Evolutionary conservation across 2,888 invertebrate species (phyloP).

Genomic region (Mechanitis messenoides): DNA sequence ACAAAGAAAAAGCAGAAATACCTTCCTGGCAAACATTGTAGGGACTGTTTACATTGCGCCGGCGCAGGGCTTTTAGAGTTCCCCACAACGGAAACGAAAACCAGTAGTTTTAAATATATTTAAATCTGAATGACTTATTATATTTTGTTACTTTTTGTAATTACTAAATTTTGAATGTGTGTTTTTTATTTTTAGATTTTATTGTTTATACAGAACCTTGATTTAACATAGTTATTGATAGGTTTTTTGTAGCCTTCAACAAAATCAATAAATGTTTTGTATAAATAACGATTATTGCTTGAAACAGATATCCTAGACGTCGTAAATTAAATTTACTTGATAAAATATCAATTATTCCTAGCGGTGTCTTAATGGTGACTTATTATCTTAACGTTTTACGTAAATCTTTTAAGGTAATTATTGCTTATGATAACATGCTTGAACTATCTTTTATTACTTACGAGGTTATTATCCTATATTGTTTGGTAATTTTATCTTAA

Average conservation of each 20-base stretch:
- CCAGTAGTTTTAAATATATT: not conserved
- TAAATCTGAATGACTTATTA: not conserved
- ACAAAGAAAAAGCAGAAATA: conserved; percentile 42
- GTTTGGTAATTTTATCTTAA: too few species aligned
- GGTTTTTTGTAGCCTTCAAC: conserved; percentile 27
- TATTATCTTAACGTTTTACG: conserved; percentile 4
- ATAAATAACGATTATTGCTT: conserved; percentile 25
- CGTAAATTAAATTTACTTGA: conserved; percentile 26
- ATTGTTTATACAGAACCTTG: conserved; percentile 13
- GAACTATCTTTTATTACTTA: not conserved
- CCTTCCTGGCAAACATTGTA: conserved; percentile 43
- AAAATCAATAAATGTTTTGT: conserved; percentile 23
- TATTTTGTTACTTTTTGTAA: not conserved
- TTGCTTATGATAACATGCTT: not conserved
- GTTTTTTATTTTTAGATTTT: not conserved
- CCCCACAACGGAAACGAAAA: conserved; percentile 4
- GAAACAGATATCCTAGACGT: conserved; percentile 18
- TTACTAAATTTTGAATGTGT: not conserved
- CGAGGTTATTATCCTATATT: not conserved
- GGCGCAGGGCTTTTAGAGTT: conserved; percentile 20
- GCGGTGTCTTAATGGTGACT: conserved; percentile 14
- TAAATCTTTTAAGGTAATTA: not conserved
- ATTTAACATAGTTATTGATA: not conserved
- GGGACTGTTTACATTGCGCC: conserved; percentile 43
- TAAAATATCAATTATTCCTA: conserved; percentile 25